These are phyloP conservation scores for Drosophila miranda DNA, from an alignment of 1,140 invertebrate genomes.

Conservation along the genomic window DNA sequence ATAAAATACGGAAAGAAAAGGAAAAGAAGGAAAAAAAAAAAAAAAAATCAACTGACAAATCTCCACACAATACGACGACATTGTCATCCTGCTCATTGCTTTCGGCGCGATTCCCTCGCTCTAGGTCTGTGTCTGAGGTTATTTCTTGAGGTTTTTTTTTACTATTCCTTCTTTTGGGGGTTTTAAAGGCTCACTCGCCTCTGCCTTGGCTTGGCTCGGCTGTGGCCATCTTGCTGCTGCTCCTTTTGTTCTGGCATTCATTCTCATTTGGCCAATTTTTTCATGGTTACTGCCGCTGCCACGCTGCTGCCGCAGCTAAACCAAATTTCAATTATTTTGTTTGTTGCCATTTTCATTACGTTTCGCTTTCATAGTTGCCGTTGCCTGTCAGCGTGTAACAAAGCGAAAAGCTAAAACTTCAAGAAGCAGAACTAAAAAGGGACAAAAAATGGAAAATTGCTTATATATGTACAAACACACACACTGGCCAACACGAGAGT, in stretches of 20 bases:
- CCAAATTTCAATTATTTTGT: constrained; percentile 81
- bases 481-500: constrained; percentile 24
- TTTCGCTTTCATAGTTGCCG: constrained; percentile 68
- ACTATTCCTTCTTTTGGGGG: constrained; percentile 18
- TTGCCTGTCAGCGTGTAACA: constrained; percentile 75
- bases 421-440: constrained; percentile 31
- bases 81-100: constrained; percentile 58
- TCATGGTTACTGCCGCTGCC: constrained; percentile 19
- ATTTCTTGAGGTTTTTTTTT: constrained; percentile 66
- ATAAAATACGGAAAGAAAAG: constrained; percentile 7
- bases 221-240: constrained; percentile 43
- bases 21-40: constrained; percentile 15
- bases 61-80: constrained; percentile 74
- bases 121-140: constrained; percentile 3
- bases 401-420: constrained; percentile 64
- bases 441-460: constrained; percentile 76
- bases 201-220: constrained; percentile 21
- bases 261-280: constrained; percentile 76
- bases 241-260: constrained; percentile 64
- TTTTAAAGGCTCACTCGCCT: constrained; percentile 44
- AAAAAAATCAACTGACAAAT: constrained; percentile 74
- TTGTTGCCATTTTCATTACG: constrained; percentile 80
- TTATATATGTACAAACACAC: constrained; percentile 66
- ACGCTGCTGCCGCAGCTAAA: constrained; percentile 52
- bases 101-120: not conserved